Evolutionary conservation across 2,888 invertebrate species (phyloP), one percentile per base, ranked within the genome.

Genomic region (Taenaris catops): DNA sequence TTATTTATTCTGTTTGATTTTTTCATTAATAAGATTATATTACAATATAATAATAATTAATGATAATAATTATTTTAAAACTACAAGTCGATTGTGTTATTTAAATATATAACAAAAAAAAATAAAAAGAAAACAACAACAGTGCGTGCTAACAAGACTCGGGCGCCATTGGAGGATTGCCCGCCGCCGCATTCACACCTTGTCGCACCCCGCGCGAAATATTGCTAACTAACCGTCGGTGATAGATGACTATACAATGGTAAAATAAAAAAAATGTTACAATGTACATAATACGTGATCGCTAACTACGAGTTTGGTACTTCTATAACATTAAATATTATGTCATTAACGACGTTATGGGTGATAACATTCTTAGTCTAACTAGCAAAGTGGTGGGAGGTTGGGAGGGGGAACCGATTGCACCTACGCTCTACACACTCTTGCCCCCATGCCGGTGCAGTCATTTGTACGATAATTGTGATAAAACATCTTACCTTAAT

Each of bases 11-110:
- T 79, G 79, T 81, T 86, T 83, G 79, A 83, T 83, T 86, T 81
- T 78, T 83, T 86, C 79, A 81, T 84, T 83, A 86, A 84, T 86
- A 84, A 81, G 86, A 86, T 86, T 86, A 86, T 86, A 83, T 83
- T 86, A 86, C 86, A 86, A 84, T 86, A 86, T 79, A 74, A 71
- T 73, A 79, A 79, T 73, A 79, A 79, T 84, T 83, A 81, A 83
- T 81, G 79, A 81, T 84, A 86, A 86, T 86, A 83, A 81, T 83
- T 79, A 81, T 74, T 75, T 32, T 32, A 83, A 79, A 80, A 81
- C 84, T 86, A 86, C 75, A 83, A 81, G 83, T 83, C 76, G 81
- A 75, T 79, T 78, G 86, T 83, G 76, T 80, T 78, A 76, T 76
- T 78, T 79, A 86, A 86, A 86, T 86, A 86, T 86, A 80, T 84